Evolutionary conservation across 2,797 vertebrate species (phyloP).

Genomic region (Discoglossus pictus): DNA sequence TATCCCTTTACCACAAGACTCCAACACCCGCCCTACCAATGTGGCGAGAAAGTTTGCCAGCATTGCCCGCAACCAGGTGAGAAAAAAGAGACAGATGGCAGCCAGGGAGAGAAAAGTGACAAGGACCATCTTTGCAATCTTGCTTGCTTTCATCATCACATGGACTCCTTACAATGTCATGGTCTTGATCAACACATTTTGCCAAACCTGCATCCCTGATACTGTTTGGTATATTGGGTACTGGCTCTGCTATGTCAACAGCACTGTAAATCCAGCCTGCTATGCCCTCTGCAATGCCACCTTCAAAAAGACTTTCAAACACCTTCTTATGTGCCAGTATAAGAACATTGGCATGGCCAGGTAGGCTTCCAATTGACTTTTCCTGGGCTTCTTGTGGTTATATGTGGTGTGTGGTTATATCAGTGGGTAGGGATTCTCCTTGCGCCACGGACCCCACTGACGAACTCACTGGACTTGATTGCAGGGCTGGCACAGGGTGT

Average conservation of each 20-base stretch:
- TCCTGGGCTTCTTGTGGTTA: neutral
- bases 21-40: constrained; percentile 80
- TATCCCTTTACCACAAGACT: constrained; percentile 71
- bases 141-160: constrained; percentile 94
- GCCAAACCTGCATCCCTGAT: constrained; percentile 73
- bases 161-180: constrained; percentile 99
- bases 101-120: constrained; percentile 97
- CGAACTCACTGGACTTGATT: constrained; percentile 9
- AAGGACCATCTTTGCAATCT: constrained; percentile 93
- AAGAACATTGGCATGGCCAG: constrained; percentile 88
- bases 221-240: constrained; percentile 81
- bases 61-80: constrained; percentile 94
- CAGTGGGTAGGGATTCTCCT: neutral
- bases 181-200: constrained; percentile 90
- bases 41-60: constrained; percentile 96
- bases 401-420: constrained; percentile 4
- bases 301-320: constrained; percentile 93
- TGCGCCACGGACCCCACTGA: constrained; percentile 18
- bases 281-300: constrained; percentile 87
- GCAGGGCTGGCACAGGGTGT: too few relatives aligned
- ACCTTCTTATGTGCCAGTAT: constrained; percentile 94
- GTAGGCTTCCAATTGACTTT: constrained; percentile 61
- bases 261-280: constrained; percentile 88
- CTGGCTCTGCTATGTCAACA: constrained; percentile 92
- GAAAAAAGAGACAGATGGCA: constrained; percentile 96